A percentile compares a stretch with the other conserved stretches of the same genome.
Evolutionary conservation across 2,113 vertebrate species (phyloP).

Genomic region (Enhydra lutris): DNA sequence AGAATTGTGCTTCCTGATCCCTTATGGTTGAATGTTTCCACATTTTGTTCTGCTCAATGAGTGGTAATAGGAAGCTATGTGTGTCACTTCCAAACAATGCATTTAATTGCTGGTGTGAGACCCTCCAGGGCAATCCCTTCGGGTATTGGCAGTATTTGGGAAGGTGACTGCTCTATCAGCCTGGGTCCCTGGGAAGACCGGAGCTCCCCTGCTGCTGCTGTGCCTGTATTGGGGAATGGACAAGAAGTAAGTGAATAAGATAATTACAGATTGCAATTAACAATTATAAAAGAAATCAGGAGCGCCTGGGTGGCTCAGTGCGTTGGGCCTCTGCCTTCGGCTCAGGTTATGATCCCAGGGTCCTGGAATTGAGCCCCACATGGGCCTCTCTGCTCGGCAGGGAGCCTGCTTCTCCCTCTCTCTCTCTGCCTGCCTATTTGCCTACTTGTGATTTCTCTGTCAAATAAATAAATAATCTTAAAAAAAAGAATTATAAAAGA

Average conservation of each 20-base stretch:
- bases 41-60: neutral
- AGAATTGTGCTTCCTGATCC: neutral
- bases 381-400: too few species aligned
- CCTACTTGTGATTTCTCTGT: too few species aligned
- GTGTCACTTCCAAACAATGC: neutral
- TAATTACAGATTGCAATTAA: neutral
- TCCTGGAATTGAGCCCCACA: too few species aligned
- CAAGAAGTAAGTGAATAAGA: neutral
- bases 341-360: too few species aligned
- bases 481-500: neutral
- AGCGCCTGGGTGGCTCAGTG: too few species aligned
- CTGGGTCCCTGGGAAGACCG: neutral
- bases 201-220: neutral
- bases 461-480: too few species aligned
- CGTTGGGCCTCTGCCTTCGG: too few species aligned
- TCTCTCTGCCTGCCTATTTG: too few species aligned
- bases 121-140: neutral
- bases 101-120: neutral
- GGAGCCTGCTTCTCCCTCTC: too few species aligned
- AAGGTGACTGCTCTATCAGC: neutral
- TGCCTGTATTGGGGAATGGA: neutral
- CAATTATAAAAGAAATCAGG: neutral
- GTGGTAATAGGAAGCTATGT: neutral
- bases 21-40: neutral
- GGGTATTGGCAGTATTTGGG: neutral